phyloP scores from a whole-genome alignment of 1,140 invertebrate genomes.

The Drosophila albomicans region DNA sequence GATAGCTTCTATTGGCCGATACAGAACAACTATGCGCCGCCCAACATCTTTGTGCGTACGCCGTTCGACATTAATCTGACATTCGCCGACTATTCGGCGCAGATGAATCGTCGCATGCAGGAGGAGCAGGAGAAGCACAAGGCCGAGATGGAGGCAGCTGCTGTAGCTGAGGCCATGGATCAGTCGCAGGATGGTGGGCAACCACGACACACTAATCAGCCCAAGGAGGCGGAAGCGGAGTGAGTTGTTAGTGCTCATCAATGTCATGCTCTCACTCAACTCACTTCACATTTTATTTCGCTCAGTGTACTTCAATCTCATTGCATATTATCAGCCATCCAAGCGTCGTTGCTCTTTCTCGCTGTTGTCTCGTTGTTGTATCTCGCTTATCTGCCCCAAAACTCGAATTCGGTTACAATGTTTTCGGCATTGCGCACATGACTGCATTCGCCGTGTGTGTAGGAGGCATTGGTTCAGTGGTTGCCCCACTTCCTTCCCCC shows the following conservation, averaged over 20 bases:
- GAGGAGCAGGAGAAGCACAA: conserved; percentile 27
- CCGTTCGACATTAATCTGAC: conserved; percentile 75
- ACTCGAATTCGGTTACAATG: conserved; percentile 66
- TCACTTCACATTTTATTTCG: not conserved
- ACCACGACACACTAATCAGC: not conserved
- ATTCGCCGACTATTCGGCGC: conserved; percentile 61
- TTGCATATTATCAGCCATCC: not conserved
- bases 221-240: not conserved
- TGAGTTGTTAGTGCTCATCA: not conserved
- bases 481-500: not conserved
- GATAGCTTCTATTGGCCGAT: conserved; percentile 71
- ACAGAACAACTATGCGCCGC: conserved; percentile 65
- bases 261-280: not conserved
- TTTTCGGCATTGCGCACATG: conserved; percentile 76
- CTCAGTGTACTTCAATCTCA: conserved; percentile 7
- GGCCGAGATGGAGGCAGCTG: conserved; percentile 29
- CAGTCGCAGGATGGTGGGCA: not conserved
- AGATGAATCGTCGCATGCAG: conserved; percentile 31
- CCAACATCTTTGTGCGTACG: conserved; percentile 66
- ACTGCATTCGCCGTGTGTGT: conserved; percentile 60
- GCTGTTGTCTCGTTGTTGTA: not conserved
- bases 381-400: conserved; percentile 20
- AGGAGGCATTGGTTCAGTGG: not conserved
- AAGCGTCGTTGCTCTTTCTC: not conserved
- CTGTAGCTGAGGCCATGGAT: not conserved